These are phyloP conservation scores for Neuroterus valhalla DNA, from an alignment of 1,140 invertebrate genomes.

Conservation along the genomic window DNA sequence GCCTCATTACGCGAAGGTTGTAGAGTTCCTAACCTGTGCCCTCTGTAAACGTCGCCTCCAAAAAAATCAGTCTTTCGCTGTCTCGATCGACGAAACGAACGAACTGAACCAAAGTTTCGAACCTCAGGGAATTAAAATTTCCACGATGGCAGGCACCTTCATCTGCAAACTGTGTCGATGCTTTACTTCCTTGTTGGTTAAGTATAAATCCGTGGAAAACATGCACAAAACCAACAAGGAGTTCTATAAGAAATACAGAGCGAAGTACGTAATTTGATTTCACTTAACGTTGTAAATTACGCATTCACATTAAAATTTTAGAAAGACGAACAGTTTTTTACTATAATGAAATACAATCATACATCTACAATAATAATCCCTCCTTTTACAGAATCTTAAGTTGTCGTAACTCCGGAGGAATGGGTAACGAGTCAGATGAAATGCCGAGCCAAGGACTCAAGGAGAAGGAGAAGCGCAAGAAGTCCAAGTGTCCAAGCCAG, in stretches of 20 bases:
- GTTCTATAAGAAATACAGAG: slow-evolving; percentile 79
- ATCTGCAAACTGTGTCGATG: slow-evolving; percentile 88
- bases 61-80: slow-evolving; percentile 82
- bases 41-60: slow-evolving; percentile 84
- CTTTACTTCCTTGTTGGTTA: slow-evolving; percentile 82
- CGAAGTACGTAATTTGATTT: slow-evolving; percentile 78
- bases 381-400: slow-evolving; percentile 78
- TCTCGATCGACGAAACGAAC: slow-evolving; percentile 77
- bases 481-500: slow-evolving; percentile 64
- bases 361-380: slow-evolving; percentile 37
- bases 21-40: slow-evolving; percentile 83
- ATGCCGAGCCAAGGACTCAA: slow-evolving; percentile 64
- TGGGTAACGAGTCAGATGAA: slow-evolving; percentile 78
- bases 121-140: slow-evolving; percentile 81
- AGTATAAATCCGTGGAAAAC: slow-evolving; percentile 74
- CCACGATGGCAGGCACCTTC: slow-evolving; percentile 74
- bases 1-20: slow-evolving; percentile 76
- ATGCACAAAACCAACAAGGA: slow-evolving; percentile 75
- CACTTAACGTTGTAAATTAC: slow-evolving; percentile 37
- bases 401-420: slow-evolving; percentile 81
- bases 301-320: slow-evolving; percentile 20
- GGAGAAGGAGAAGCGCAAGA: slow-evolving; percentile 75
- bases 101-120: slow-evolving; percentile 81
- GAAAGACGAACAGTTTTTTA: neutral
- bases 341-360: neutral